phyloP scores from a whole-genome alignment of 2,797 vertebrate genomes.

The Okamejei kenojei region DNA sequence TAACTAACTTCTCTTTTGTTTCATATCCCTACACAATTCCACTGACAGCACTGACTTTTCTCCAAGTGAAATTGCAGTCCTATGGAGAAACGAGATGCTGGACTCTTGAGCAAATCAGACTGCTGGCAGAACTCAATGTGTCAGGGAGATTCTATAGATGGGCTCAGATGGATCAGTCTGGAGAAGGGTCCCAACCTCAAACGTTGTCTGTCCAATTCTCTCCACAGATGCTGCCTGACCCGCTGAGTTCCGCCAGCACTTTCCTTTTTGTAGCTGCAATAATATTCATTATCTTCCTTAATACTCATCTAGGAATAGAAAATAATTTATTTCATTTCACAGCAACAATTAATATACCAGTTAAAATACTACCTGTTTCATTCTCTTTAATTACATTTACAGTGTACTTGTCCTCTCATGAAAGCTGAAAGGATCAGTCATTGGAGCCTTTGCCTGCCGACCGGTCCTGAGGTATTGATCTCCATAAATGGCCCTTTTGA shows the following conservation, averaged over 20 bases:
- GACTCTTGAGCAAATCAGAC: too few species aligned
- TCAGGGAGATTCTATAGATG: too few species aligned
- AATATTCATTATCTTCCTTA: not conserved
- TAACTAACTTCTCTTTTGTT: not conserved
- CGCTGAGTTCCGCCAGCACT: too few species aligned
- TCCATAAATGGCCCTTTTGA: not conserved
- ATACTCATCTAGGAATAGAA: not conserved
- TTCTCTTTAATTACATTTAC: not conserved
- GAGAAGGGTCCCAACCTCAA: too few species aligned
- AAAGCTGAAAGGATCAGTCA: not conserved
- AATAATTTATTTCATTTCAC: not conserved
- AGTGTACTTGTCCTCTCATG: not conserved
- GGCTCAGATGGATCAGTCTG: too few species aligned
- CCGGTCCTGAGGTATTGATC: not conserved
- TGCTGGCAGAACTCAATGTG: too few species aligned
- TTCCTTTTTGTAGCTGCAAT: not conserved
- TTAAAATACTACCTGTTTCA: not conserved
- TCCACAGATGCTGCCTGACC: too few species aligned
- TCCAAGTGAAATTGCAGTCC: not conserved
- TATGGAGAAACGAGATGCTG: not conserved
- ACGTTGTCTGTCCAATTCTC: too few species aligned
- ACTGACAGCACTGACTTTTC: not conserved
- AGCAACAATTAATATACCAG: not conserved
- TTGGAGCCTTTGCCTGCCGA: not conserved
- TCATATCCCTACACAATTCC: not conserved